Percentiles rank a stretch among this genome's conserved stretches.
phyloP scores from a whole-genome alignment of 2,888 invertebrate species.

The Thecophora atra region DNA sequence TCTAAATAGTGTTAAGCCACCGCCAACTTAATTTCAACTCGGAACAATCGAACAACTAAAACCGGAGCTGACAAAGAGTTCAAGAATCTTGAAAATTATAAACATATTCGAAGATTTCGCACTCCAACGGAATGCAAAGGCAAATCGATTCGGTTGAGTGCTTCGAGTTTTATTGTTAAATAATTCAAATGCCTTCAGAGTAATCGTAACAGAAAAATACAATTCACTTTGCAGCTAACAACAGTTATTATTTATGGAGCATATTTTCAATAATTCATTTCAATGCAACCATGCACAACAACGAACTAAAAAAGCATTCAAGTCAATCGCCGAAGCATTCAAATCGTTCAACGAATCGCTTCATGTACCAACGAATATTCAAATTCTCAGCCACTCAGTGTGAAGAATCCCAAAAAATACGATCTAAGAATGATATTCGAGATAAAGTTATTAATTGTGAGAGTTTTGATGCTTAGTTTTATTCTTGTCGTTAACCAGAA shows the following conservation, averaged over 20 bases:
- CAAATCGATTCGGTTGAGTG: slow-evolving; percentile 4
- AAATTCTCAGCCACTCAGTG: not conserved
- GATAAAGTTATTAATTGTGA: not conserved
- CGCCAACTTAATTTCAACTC: not conserved
- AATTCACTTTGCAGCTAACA: slow-evolving; percentile 9
- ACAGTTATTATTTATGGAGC: slow-evolving; percentile 20
- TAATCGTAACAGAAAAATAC: not conserved
- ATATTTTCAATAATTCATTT: slow-evolving; percentile 16
- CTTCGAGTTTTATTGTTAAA: no score
- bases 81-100: not conserved
- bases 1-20: not conserved
- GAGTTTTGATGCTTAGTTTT: not conserved
- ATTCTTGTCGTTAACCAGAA: no score
- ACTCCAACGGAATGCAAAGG: not conserved
- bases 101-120: slow-evolving; percentile 1
- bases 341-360: not conserved
- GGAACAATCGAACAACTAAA: not conserved
- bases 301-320: not conserved
- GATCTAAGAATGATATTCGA: not conserved
- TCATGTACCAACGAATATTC: not conserved
- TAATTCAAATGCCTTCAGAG: not conserved
- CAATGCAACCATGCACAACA: not conserved
- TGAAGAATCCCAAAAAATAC: not conserved
- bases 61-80: not conserved
- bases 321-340: not conserved